Base-by-base conservation (phyloP, 1,140 invertebrate genomes). In the Bombyx mandarina region DNA sequence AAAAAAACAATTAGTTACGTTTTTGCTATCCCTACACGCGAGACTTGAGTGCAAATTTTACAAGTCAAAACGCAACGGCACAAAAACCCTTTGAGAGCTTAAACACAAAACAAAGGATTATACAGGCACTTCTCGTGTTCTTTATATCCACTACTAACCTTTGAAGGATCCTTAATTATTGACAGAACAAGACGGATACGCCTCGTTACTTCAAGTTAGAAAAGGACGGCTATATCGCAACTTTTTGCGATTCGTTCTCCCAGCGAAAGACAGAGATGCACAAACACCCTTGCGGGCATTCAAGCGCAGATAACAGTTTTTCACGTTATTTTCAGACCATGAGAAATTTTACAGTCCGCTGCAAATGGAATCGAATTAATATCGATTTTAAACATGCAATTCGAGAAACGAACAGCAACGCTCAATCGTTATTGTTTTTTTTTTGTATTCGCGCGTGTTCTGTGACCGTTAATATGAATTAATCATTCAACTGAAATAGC, bases 81-180 rank as follows among this genome's bases (percentile, higher is more conserved):
- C 8, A 7, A 18, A 49, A 49, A 49, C 10, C 47, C 46, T 58
- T 43, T 58, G 61, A 70, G 78, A 70, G 67, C 61, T 55, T 71
- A 76, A 60, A 64, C 54, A 71, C 67, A 75, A 82, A 72, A 86
- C 79, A 83, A 86, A 74, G 72, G 79, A 80, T 81, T 79, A 83
- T 73, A 81, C 73, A 79, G 81, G 72, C 73, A 76, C 82, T 85
- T 81, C 74, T 76, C 75, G 77, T 73, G 71, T 69, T 73, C 77
- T 75, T 68, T 49, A 75, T 77, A 76, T 49, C 67, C 67, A 63
- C 68, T 73, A 65, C n/a, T n/a, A n/a, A 67, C 77, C 66, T 77
- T 73, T 63, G 69, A 74, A 75, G 77, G 82, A 69, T 75, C 75
- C 75, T 82, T 82, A 82, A 85, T 82, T 86, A 86, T 70, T 62